These are phyloP conservation scores for human (Homo sapiens) DNA, from an alignment of 2,113 vertebrate species.

Conservation along the genomic window GRCh38 chr4:36930001-36930500, in stretches of 20 bases:
- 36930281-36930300: background rate
- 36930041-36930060: background rate
- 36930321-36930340: background rate
- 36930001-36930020: background rate
- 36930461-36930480: background rate
- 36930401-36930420: background rate
- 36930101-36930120: background rate
- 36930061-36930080: background rate
- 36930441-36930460: background rate
- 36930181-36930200: background rate
- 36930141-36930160: background rate
- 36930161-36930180: background rate
- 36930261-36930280: background rate
- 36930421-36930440: background rate
- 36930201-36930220: background rate
- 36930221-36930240: constrained; percentile 9
- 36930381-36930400: background rate
- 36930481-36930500: background rate
- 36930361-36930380: background rate
- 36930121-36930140: background rate
- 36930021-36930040: background rate
- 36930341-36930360: background rate
- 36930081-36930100: background rate
- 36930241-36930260: background rate
- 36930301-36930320: background rate